These are phyloP conservation scores for Melanostigma gelatinosum DNA, from an alignment of 2,113 vertebrate genomes.

Conservation along the genomic window DNA sequence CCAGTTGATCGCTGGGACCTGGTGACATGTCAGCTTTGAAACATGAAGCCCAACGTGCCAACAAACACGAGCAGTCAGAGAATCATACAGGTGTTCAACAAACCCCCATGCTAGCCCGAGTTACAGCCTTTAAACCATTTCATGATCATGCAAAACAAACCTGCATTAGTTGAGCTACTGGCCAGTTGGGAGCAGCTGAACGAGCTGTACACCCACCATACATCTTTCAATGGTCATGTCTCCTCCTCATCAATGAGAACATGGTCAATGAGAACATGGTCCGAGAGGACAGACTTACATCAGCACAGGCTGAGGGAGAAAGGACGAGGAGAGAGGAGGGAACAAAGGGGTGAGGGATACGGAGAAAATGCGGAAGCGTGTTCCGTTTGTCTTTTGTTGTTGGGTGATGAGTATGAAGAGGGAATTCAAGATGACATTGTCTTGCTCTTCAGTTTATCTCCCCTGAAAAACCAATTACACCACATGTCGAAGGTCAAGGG, in stretches of 20 bases:
- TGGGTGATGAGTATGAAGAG: not conserved
- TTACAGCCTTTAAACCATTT: slow-evolving; percentile 8
- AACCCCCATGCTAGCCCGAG: not conserved
- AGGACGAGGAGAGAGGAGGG: not conserved
- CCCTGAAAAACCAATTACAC: slow-evolving; percentile 46
- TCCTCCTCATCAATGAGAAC: slow-evolving; percentile 24
- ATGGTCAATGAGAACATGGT: slow-evolving; percentile 14
- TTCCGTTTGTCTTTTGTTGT: slow-evolving; percentile 6
- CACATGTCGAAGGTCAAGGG: not conserved
- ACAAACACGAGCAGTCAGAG: not conserved
- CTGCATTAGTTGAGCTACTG: not conserved
- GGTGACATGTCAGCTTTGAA: not conserved
- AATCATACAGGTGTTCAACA: not conserved
- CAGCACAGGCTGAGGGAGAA: slow-evolving; percentile 14
- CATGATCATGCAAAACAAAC: slow-evolving; percentile 1
- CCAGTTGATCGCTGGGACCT: not conserved
- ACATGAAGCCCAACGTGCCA: not conserved
- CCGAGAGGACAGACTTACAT: slow-evolving; percentile 27
- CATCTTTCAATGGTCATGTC: slow-evolving; percentile 8
- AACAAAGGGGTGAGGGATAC: not conserved
- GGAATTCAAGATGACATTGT: slow-evolving; percentile 17
- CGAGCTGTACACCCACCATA: slow-evolving; percentile 30
- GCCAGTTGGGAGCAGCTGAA: not conserved
- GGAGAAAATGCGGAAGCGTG: not conserved
- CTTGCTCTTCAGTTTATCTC: slow-evolving; percentile 20